Evolutionary conservation across 2,113 vertebrate genomes (phyloP), one percentile per base, ranked within the genome.

Genomic region (Lasiurus cinereus): DNA sequence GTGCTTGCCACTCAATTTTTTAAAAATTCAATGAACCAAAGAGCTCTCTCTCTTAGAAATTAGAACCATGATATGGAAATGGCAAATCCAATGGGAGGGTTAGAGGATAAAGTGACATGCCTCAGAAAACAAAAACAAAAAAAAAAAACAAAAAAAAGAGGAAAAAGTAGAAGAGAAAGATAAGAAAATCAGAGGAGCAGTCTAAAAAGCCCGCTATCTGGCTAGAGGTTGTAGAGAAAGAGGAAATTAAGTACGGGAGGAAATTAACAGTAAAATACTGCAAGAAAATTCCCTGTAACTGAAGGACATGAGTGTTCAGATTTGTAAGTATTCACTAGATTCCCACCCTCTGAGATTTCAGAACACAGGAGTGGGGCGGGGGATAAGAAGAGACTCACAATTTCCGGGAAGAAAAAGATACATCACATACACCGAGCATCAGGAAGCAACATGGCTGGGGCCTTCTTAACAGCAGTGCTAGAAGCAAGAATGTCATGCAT

Each of bases 51-150:
- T 22, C 16, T 88, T 94, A 62, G n/a, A 56, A 78, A 59, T 83
- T 69, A 43, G 56, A 93, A 15, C 50, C 29, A 12, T 83, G 70
- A 64, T 64, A 62, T 19, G 48, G 24, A 94, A 89, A 78, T 54
- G 21, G 59, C n/a, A 96, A 85, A 4, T 10, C 14, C 36, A 66
- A 0, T 5, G 36, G 43, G 69, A 80, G 33, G 10, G 10, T 85
- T 82, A 52, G 19, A 84, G 90, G 86, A 13, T 46, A 33, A 62
- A 36, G 22, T 16, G n/a, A 80, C 14, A 59, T 18, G 29, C 64
- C 70, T 73, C 78, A 77, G 36, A 16, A 52, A 52, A 52, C 64
- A 72, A 66, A 73, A 96, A 88, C 59, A 94, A 69, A n/a, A n/a
- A n/a, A n/a, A n/a, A n/a, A n/a, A n/a, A n/a, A n/a, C n/a, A n/a